Percentiles rank a stretch among this genome's conserved stretches.
phyloP scores from a whole-genome alignment of 2,113 vertebrate species.

The Talpa occidentalis region DNA sequence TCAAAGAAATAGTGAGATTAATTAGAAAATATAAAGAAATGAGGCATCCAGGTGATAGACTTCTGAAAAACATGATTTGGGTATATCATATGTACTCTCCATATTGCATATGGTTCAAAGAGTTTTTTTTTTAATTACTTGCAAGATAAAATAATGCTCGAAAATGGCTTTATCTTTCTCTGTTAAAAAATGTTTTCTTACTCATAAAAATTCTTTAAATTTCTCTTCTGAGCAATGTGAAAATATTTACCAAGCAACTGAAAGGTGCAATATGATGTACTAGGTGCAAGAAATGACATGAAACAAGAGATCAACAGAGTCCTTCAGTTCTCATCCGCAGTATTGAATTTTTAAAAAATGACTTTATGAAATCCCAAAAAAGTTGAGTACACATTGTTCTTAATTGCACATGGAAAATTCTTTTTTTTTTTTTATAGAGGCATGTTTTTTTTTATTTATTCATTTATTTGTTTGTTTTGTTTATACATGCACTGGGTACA shows the following conservation, averaged over 20 bases:
- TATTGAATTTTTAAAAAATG: too few species aligned
- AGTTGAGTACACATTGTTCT: too few species aligned
- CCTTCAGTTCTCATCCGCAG: rapidly evolving
- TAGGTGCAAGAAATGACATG: too few species aligned
- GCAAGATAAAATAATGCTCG: not conserved
- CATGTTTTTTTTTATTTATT: too few species aligned
- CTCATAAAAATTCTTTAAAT: not conserved
- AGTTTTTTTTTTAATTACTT: not conserved
- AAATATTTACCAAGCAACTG: not conserved
- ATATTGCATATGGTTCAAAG: not conserved
- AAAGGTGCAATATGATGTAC: too few species aligned
- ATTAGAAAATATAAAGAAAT: not conserved
- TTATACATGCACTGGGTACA: too few species aligned
- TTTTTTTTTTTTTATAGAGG: too few species aligned
- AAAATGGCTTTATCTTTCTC: not conserved
- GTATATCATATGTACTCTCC: not conserved
- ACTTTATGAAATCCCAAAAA: too few species aligned
- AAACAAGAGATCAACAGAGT: not conserved
- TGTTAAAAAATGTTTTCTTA: not conserved
- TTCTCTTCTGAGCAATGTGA: not conserved
- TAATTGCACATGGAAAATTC: too few species aligned
- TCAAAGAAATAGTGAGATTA: not conserved
- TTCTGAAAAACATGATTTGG: not conserved
- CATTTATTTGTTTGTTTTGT: too few species aligned
- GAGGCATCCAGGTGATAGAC: not conserved